These are phyloP conservation scores for Scolopax rusticola DNA, from an alignment of 2,797 vertebrate genomes.

Conservation along the genomic window DNA sequence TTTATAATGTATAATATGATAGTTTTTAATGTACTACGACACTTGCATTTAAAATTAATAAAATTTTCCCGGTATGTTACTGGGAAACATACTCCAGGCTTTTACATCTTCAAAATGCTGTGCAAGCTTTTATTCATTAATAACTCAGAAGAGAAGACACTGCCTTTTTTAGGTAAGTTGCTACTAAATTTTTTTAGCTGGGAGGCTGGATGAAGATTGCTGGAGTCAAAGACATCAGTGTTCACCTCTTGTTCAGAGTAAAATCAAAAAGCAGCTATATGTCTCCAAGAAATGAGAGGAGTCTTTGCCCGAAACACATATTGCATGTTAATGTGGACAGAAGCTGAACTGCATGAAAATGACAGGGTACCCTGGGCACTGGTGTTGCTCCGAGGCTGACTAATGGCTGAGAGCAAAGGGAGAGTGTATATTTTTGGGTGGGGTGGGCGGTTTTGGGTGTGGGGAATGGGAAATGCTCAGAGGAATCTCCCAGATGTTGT, in stretches of 20 bases:
- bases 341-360: not conserved
- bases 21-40: not conserved
- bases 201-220: not conserved
- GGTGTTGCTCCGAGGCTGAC: not conserved
- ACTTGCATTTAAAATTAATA: not conserved
- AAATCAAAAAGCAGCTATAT: not conserved
- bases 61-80: not conserved
- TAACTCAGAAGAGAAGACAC: not conserved
- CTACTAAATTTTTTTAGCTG: not conserved
- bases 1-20: not conserved
- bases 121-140: not conserved
- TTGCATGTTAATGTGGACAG: not conserved
- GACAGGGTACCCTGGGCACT: not conserved
- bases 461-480: not conserved
- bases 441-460: not conserved
- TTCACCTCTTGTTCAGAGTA: not conserved
- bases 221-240: not conserved
- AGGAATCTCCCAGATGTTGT: not conserved
- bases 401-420: fast-evolving
- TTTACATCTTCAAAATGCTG: not conserved
- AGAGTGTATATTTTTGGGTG: not conserved
- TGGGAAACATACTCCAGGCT: not conserved
- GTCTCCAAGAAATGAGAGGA: not conserved
- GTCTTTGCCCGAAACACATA: not conserved
- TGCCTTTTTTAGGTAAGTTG: not conserved